Evolutionary conservation across 1,140 invertebrate species (phyloP).

Genomic region (Pemphigus obesinymphae): DNA sequence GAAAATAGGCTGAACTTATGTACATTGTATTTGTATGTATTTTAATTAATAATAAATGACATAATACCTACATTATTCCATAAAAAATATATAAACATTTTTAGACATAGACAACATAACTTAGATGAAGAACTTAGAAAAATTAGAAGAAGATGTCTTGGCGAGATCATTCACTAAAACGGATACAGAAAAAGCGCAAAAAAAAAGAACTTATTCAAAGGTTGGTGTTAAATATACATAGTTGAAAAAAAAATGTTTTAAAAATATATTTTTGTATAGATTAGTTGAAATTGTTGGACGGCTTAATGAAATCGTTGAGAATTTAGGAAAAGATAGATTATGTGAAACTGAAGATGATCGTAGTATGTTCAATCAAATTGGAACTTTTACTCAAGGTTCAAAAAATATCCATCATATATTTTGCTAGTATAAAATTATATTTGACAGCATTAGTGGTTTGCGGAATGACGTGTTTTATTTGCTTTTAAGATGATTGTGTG

Average conservation of each 20-base stretch:
- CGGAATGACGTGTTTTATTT: constrained; percentile 20
- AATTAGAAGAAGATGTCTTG: constrained; percentile 81
- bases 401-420: constrained; percentile 44
- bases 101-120: constrained; percentile 75
- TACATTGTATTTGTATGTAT: constrained; percentile 56
- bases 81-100: constrained; percentile 48
- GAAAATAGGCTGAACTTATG: constrained; percentile 87
- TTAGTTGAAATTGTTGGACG: constrained; percentile 77
- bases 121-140: constrained; percentile 86
- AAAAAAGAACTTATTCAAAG: constrained; percentile 61
- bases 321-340: constrained; percentile 80
- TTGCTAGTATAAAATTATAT: constrained; percentile 28
- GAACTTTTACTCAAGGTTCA: constrained; percentile 47
- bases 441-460: constrained; percentile 23
- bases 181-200: constrained; percentile 67
- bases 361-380: constrained; percentile 52
- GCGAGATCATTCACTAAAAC: constrained; percentile 73
- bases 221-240: constrained; percentile 46
- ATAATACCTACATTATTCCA: no score
- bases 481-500: constrained; percentile 38
- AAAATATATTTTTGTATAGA: constrained; percentile 49
- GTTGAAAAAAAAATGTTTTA: no score
- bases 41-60: no score
- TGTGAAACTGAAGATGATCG: constrained; percentile 76
- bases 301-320: constrained; percentile 84